A percentile compares a stretch with the other conserved stretches of the same genome.
These are phyloP conservation scores for Ischnura elegans DNA, from an alignment of 2,888 invertebrate genomes.

Conservation along the genomic window DNA sequence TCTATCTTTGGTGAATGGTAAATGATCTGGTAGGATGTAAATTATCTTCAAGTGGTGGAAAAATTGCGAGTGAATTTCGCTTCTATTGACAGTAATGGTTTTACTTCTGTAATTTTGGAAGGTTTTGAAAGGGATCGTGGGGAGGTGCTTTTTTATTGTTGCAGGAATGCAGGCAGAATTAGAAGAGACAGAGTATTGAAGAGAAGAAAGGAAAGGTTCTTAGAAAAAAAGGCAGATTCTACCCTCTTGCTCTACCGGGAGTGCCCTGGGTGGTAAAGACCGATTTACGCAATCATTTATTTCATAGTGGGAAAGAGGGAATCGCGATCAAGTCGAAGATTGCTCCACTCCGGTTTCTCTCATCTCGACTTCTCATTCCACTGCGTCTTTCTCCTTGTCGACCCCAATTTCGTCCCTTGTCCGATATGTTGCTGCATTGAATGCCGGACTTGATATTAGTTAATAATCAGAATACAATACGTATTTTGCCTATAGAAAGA, in stretches of 20 bases:
- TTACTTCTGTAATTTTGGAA: too few species aligned
- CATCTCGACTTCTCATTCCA: background rate
- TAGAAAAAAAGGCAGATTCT: slow-evolving; percentile 38
- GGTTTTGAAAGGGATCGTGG: too few species aligned
- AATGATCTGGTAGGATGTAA: too few species aligned
- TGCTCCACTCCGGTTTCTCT: slow-evolving; percentile 7
- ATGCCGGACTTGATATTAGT: too few species aligned
- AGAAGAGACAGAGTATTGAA: background rate
- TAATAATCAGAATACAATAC: too few species aligned
- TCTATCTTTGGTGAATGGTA: too few species aligned
- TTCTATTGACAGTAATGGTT: too few species aligned
- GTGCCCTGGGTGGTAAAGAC: background rate
- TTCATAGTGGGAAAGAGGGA: slow-evolving; percentile 8
- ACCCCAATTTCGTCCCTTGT: background rate
- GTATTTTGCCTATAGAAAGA: too few species aligned
- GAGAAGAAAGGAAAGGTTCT: background rate
- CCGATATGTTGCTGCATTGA: too few species aligned
- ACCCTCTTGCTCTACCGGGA: background rate
- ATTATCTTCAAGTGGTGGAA: too few species aligned
- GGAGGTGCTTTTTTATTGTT: too few species aligned
- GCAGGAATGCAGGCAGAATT: background rate
- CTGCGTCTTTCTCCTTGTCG: background rate
- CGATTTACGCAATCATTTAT: slow-evolving; percentile 59
- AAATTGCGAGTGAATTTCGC: too few species aligned
- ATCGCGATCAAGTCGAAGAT: slow-evolving; percentile 54